Evolutionary conservation across 2,888 invertebrate genomes (phyloP), one percentile per base, ranked within the genome.

Genomic region (Apamea epomidion): DNA sequence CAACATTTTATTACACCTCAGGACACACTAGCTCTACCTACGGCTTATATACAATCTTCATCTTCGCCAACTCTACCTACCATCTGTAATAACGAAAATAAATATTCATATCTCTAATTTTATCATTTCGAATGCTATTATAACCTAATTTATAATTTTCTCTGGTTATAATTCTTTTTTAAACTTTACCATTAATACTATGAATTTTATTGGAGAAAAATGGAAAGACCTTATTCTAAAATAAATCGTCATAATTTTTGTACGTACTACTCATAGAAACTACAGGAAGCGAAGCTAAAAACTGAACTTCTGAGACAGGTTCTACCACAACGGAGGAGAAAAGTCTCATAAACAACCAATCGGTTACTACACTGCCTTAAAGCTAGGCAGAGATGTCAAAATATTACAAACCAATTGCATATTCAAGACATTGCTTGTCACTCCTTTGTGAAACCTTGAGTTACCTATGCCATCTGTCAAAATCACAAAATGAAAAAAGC

Each of bases 1-100:
- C 89, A 72, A 80, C 84, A 79, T 82, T 81, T 89, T 84, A 80
- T 83, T 76, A 84, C 74, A 84, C 80, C 74, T 84, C 80, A 60
- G 86, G 87, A 76, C 81, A 77, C 0, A 48, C 93, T 93, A 93
- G 89, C 78, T 84, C 87, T 92, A 91, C 90, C 93, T 94, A 91
- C 58, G 68, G 73, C 81, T 68, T 91, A 91, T 91, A 74, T 93
- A 94, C 93, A 94, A 85, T 85, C 89, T 88, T 82, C 89, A 78
- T 37, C 58, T 2, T 60, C 77, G 68, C 68, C 48, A 25, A 37
- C 48, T 89, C 83, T 78, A 76, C 86, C 91, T 90, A 91, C 89
- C 89, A 88, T 91, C 90, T 88, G 89, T 87, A 85, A 91, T 95
- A 95, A 95, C 93, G 93, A 96, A 96, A 96, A 96, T 96, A 95